Evolutionary conservation across 2,113 vertebrate species (phyloP), one percentile per base, ranked within the genome.

Genomic region (Hydropotes inermis): DNA sequence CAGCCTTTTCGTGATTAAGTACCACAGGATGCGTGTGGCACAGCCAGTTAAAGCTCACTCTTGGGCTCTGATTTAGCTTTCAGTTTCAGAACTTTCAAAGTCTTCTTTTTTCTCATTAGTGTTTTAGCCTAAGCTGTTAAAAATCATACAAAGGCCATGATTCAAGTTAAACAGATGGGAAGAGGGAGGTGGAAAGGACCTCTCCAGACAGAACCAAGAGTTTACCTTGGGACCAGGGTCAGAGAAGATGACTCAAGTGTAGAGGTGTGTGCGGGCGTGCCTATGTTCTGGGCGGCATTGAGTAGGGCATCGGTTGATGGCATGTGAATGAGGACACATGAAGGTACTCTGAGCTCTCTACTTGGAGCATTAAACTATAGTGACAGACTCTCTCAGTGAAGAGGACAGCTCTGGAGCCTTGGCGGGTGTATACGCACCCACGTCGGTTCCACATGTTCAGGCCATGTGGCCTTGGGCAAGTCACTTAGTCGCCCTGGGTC

Each of bases 1-100:
- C 5, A 23, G 1, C 85, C 5, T 0, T 1, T 30, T 27, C 6
- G 13, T 1, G 5, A 8, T 16, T n/a, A 6, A 19, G 30, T 10
- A 1, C 83, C 5, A 1, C 30, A 43, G 0, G 19, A 9, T 27
- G 19, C 47, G 1, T 0, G 0, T 0, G 14, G 54, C 13, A 3
- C 14, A 9, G 7, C 76, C 54, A 3, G 54, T 2, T 33, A 7
- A 4, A 17, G 14, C 7, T 36, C 58, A 25, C 27, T 55, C 43
- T 33, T 33, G 30, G 1, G 30, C 52, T 27, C 43, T 74, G 52
- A 1, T n/a, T 45, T 6, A n/a, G 10, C 12, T 36, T 60, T 36
- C 7, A 17, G 9, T 30, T 78, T 82, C 7, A 25, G 52, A 57
- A 39, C 64, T 50, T 47, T 30, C 15, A 27, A 74, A 15, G 64